Percentiles rank a stretch among this genome's conserved stretches.
These are phyloP conservation scores for Chrysaora quinquecirrha DNA, from an alignment of 30 jellyfish, hydroid and myxozoan species.

Conservation along the genomic window DNA sequence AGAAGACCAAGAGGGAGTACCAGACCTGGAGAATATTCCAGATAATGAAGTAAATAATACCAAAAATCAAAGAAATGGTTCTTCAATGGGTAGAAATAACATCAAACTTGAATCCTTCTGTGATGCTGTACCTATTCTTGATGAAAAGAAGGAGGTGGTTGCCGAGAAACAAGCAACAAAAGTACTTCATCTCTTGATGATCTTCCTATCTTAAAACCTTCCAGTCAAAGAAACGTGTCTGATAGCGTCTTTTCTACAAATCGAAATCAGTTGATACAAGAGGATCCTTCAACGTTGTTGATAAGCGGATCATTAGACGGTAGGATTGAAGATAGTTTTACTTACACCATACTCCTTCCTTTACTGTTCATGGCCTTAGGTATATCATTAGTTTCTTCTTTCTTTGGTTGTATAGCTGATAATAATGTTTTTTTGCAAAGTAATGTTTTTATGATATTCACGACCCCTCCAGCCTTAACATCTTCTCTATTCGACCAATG, in stretches of 20 bases:
- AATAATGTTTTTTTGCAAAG: too few relatives aligned
- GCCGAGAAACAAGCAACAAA: background rate
- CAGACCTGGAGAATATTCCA: conserved; percentile 38
- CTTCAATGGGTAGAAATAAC: background rate
- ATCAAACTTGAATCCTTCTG: conserved; percentile 18
- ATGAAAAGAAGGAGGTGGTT: background rate
- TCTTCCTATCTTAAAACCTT: conserved; percentile 18
- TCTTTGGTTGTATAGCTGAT: background rate
- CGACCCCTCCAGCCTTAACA: too few relatives aligned
- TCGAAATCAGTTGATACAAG: background rate
- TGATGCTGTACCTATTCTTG: conserved; percentile 33
- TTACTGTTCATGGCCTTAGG: background rate
- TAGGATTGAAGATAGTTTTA: background rate
- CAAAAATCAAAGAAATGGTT: background rate
- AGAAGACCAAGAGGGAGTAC: conserved; percentile 21
- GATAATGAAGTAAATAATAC: background rate
- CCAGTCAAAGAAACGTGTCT: background rate
- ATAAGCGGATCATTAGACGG: conserved; percentile 57
- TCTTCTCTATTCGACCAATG: too few relatives aligned
- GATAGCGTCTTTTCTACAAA: conserved; percentile 26
- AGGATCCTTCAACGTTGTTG: conserved; percentile 34
- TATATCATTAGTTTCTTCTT: background rate
- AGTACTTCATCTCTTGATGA: conserved; percentile 6
- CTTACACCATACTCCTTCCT: background rate
- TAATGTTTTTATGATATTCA: too few relatives aligned